Percentiles rank a stretch among this genome's conserved stretches.
Evolutionary conservation across 2,888 invertebrate genomes (phyloP).

Genomic region (Troides aeacus): DNA sequence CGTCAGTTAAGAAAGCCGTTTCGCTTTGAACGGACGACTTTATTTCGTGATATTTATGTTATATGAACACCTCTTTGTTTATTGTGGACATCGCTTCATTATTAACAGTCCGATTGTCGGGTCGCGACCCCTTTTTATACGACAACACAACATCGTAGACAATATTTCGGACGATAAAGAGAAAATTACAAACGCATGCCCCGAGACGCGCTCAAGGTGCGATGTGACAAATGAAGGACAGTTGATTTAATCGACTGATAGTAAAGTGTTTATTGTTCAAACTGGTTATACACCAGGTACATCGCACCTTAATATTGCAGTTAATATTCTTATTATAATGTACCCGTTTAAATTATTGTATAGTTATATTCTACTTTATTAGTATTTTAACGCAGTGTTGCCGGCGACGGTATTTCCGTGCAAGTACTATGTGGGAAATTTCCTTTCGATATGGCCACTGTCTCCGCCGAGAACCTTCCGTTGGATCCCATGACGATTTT

Average conservation of each 20-base stretch:
- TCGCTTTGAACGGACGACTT: conserved; percentile 37
- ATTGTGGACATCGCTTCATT: conserved; percentile 26
- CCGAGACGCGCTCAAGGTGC: conserved; percentile 11
- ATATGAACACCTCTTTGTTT: conserved; percentile 28
- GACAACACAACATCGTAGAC: conserved; percentile 25
- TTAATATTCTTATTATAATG: too few species aligned
- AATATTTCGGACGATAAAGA: conserved; percentile 29
- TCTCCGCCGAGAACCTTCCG: too few species aligned
- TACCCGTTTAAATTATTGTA: too few species aligned
- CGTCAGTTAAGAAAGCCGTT: conserved; percentile 59
- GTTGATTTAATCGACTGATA: conserved; percentile 20
- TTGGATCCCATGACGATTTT: too few species aligned
- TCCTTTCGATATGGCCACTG: too few species aligned
- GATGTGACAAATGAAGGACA: conserved; percentile 14
- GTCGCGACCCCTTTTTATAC: conserved; percentile 30
- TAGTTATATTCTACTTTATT: too few species aligned
- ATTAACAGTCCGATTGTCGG: conserved; percentile 16
- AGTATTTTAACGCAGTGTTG: too few species aligned
- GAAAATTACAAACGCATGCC: conserved; percentile 27
- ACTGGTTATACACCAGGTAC: too few species aligned
- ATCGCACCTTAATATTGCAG: too few species aligned
- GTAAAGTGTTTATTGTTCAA: neutral
- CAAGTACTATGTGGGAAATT: too few species aligned
- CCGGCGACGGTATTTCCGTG: too few species aligned
- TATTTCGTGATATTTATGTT: conserved; percentile 33